Evolutionary conservation across 2,113 vertebrate species (phyloP).

Genomic region (Pangasianodon gigas): DNA sequence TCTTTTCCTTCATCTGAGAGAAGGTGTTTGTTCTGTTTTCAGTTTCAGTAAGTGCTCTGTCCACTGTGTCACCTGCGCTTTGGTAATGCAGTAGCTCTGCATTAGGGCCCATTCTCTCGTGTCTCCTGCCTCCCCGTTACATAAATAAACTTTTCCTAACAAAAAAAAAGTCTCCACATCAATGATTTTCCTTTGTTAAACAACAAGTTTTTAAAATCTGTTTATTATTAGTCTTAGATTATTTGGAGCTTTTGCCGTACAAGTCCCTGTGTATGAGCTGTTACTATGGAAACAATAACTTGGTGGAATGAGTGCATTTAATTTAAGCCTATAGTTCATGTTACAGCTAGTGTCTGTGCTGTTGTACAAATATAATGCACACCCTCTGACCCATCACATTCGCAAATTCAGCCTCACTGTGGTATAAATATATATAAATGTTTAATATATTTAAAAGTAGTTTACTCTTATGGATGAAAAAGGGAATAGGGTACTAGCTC

Average conservation of each 20-base stretch:
- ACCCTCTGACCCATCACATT: background rate
- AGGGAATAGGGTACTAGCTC: too few relatives aligned
- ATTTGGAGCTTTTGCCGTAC: background rate
- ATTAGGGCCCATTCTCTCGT: too few relatives aligned
- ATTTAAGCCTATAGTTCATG: background rate
- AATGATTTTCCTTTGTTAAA: background rate
- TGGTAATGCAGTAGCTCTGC: too few relatives aligned
- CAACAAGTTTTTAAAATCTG: background rate
- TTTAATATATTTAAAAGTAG: too few relatives aligned
- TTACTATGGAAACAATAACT: too few relatives aligned
- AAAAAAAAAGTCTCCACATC: too few relatives aligned
- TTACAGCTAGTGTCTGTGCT: background rate
- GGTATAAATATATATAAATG: too few relatives aligned
- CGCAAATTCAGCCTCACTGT: too few relatives aligned
- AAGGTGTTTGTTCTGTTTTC: background rate
- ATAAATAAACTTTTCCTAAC: too few relatives aligned
- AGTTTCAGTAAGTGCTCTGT: background rate
- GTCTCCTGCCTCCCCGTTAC: too few relatives aligned
- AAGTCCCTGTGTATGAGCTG: background rate
- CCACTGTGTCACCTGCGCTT: too few relatives aligned
- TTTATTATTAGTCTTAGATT: background rate
- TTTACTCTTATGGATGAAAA: too few relatives aligned
- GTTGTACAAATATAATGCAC: background rate
- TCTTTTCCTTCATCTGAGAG: background rate
- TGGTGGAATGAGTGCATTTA: background rate